Conservation (phyloP, 2,113 vertebrate species). For the Verasper variegatus region DNA sequence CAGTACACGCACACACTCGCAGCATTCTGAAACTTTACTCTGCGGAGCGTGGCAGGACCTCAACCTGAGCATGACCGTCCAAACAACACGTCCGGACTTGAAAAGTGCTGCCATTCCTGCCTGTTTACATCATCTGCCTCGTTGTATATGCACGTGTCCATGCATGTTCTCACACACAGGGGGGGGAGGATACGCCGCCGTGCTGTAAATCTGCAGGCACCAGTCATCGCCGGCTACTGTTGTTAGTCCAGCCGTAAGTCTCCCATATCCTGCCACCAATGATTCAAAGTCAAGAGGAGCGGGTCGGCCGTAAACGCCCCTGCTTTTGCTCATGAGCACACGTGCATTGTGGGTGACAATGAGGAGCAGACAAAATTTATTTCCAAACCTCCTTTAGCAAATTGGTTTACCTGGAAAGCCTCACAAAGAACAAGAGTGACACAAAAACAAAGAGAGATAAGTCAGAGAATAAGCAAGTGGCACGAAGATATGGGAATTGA, state of each 20-base stretch:
- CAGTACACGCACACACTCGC: slow-evolving; percentile 6
- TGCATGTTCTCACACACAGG: slow-evolving; percentile 34
- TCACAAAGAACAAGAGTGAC: not conserved
- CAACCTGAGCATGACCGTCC: slow-evolving; percentile 61
- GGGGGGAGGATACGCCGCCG: not conserved
- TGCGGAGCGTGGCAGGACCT: slow-evolving; percentile 31
- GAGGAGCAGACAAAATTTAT: slow-evolving; percentile 4
- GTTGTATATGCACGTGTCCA: slow-evolving; percentile 5
- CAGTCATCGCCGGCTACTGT: slow-evolving; percentile 55
- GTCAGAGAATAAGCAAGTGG: not conserved
- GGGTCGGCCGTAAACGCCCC: not conserved
- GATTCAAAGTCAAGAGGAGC: slow-evolving; percentile 48
- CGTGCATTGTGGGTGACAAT: slow-evolving; percentile 31
- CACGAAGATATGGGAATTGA: not conserved
- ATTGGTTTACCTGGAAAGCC: not conserved
- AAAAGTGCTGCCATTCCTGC: slow-evolving; percentile 54
- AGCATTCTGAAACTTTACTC: slow-evolving; percentile 33
- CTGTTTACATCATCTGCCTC: slow-evolving; percentile 61
- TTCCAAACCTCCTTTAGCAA: not conserved
- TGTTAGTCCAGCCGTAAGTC: slow-evolving; percentile 66
- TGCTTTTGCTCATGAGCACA: slow-evolving; percentile 13
- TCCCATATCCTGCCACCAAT: slow-evolving; percentile 62
- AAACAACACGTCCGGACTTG: slow-evolving; percentile 57
- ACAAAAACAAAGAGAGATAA: not conserved
- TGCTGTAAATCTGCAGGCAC: slow-evolving; percentile 59